A percentile compares a stretch with the other conserved stretches of the same genome.
These are phyloP conservation scores for Vombatus ursinus DNA, from an alignment of 2,113 vertebrate genomes.

Conservation along the genomic window DNA sequence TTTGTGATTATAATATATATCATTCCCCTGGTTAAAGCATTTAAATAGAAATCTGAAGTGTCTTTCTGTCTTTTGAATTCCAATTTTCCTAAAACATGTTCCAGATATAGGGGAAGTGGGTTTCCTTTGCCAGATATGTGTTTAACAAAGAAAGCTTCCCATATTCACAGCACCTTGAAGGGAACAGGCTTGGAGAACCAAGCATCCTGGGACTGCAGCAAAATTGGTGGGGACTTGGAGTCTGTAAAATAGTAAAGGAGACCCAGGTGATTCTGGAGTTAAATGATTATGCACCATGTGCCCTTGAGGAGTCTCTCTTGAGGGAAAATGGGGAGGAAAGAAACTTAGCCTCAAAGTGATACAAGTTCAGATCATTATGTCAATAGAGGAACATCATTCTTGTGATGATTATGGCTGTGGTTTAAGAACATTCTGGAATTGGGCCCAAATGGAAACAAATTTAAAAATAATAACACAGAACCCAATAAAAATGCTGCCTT, in stretches of 20 bases:
- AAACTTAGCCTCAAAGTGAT: not conserved
- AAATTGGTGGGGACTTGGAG: not conserved
- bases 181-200: not conserved
- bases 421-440: not conserved
- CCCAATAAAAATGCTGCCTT: not conserved
- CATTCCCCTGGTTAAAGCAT: no score
- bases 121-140: not conserved
- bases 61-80: not conserved
- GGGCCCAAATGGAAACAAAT: not conserved
- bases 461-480: not conserved
- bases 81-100: not conserved
- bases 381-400: not conserved
- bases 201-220: not conserved
- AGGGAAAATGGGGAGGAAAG: not conserved
- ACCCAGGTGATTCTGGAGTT: not conserved
- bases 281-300: not conserved
- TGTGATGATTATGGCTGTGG: not conserved
- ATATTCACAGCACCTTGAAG: not conserved
- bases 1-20: not conserved
- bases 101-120: not conserved
- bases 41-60: not conserved
- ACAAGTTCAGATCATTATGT: not conserved
- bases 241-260: not conserved
- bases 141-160: not conserved
- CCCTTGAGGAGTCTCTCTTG: not conserved